Evolutionary conservation across 2,888 invertebrate species (phyloP).

Genomic region (Scaptodrosophila latifasciaeformis): DNA sequence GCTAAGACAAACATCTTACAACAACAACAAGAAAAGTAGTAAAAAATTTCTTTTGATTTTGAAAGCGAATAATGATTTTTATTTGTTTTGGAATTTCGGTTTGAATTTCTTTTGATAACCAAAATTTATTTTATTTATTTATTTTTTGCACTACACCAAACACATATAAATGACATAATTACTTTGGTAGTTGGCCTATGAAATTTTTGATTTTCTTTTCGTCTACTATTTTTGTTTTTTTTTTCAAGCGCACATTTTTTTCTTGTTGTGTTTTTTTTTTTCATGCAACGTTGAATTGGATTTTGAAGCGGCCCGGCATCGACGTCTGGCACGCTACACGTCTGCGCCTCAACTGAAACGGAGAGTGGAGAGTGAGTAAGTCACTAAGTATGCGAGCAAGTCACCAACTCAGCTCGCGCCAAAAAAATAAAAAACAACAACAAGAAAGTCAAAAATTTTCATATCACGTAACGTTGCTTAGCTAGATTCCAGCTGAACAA

Average conservation of each 20-base stretch:
- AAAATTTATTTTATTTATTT: conserved; percentile 19
- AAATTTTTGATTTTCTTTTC: conserved; percentile 4
- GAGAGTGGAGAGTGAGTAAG: conserved; percentile 36
- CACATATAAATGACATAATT: conserved; percentile 54
- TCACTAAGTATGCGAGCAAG: neutral
- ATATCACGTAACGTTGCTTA: conserved; percentile 47
- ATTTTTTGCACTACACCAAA: conserved; percentile 19
- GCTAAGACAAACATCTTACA: too few relatives aligned
- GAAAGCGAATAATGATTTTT: neutral
- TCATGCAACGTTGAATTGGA: neutral
- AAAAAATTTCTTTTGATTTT: neutral
- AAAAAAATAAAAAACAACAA: conserved; percentile 4
- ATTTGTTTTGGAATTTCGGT: too few relatives aligned
- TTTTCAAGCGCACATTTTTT: conserved; percentile 19
- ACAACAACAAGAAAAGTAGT: too few relatives aligned
- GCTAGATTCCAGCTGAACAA: too few relatives aligned
- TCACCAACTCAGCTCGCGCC: conserved; percentile 11
- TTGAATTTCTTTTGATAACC: conserved; percentile 19
- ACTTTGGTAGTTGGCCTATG: conserved; percentile 23
- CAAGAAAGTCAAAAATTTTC: conserved; percentile 6
- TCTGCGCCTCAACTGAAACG: conserved; percentile 50
- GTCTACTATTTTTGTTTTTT: neutral
- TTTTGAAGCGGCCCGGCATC: conserved; percentile 3
- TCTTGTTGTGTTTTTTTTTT: conserved; percentile 8
- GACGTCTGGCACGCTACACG: conserved; percentile 45